A percentile compares a stretch with the other conserved stretches of the same genome.
phyloP scores from a whole-genome alignment of 2,888 invertebrate genomes.

The Cantharis rufa region DNA sequence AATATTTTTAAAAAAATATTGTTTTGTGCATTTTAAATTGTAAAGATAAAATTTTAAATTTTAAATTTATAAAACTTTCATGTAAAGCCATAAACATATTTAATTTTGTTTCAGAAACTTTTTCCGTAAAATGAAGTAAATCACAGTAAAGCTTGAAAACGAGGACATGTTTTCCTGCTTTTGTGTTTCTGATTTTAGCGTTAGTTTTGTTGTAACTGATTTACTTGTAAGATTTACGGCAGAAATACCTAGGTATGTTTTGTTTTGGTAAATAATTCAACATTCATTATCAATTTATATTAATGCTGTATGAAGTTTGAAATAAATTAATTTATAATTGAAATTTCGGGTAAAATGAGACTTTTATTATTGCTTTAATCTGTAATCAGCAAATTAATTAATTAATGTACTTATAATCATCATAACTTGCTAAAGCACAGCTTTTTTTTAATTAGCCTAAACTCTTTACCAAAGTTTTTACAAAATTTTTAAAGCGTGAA shows the following conservation, averaged over 20 bases:
- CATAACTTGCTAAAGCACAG: not conserved
- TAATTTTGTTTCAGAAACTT: not conserved
- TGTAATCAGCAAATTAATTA: not conserved
- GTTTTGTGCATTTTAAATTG: not conserved
- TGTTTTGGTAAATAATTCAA: not conserved
- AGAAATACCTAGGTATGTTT: not conserved
- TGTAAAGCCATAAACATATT: not conserved
- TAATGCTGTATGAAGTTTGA: not conserved
- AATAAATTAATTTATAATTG: not conserved
- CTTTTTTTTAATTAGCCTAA: not conserved
- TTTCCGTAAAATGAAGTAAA: not conserved
- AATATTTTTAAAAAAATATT: not conserved
- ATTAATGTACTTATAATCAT: not conserved
- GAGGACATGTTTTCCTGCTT: not conserved
- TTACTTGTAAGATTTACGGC: not conserved
- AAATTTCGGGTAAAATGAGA: not conserved
- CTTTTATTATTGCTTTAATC: not conserved
- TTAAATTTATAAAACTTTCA: not conserved
- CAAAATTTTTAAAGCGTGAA: not conserved
- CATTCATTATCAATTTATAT: not conserved
- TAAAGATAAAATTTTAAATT: not conserved
- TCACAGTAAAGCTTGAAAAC: not conserved
- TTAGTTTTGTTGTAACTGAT: not conserved
- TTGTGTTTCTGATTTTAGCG: not conserved
- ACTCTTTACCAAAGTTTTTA: not conserved